A percentile compares a stretch with the other conserved stretches of the same genome.
These are phyloP conservation scores for Harpagoxenus sublaevis DNA, from an alignment of 2,888 invertebrate genomes.

Conservation along the genomic window DNA sequence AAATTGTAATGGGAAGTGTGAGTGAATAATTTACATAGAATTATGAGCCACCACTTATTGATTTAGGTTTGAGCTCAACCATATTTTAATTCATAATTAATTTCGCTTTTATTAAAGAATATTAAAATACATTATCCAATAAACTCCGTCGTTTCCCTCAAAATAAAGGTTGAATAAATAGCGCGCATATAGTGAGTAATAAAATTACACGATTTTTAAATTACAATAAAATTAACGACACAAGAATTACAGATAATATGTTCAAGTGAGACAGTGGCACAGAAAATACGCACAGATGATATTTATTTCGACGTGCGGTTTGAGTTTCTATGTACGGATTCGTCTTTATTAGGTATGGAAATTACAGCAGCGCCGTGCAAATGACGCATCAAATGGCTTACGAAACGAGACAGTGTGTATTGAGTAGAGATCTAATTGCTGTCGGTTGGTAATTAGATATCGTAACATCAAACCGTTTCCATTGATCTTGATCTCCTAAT, in stretches of 20 bases:
- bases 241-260: background rate
- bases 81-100: background rate
- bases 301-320: background rate
- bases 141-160: background rate
- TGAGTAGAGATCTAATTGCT: conserved; percentile 30
- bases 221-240: background rate
- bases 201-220: background rate
- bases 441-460: conserved; percentile 37
- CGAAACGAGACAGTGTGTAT: conserved; percentile 3
- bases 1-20: background rate
- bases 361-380: background rate
- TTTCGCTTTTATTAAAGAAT: background rate
- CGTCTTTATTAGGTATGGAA: background rate
- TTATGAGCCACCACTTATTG: conserved; percentile 19
- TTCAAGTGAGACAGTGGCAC: background rate
- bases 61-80: background rate
- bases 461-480: background rate
- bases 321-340: background rate
- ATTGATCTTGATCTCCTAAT: conserved; percentile 16
- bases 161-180: background rate
- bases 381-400: conserved; percentile 1
- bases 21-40: conserved; percentile 34
- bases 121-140: background rate
- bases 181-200: background rate
- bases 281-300: background rate